A percentile compares a stretch with the other conserved stretches of the same genome.
These are phyloP conservation scores for Coptotermes formosanus DNA, from an alignment of 1,140 invertebrate genomes.

Conservation along the genomic window DNA sequence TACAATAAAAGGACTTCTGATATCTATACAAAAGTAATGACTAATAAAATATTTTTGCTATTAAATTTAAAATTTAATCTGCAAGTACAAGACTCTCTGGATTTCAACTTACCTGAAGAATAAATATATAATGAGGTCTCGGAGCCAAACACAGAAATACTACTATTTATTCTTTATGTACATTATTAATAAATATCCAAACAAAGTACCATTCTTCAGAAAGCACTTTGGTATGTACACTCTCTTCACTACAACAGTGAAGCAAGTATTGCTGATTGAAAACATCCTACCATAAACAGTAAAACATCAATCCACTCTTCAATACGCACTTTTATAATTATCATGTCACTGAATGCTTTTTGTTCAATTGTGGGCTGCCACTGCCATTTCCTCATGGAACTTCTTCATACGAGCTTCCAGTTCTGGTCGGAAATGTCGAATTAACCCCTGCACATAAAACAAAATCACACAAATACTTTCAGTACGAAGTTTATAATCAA, in stretches of 20 bases:
- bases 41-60: no score
- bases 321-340: neutral
- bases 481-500: neutral
- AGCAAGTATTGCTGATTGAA: neutral
- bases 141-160: no score
- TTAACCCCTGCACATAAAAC: slow-evolving; percentile 67
- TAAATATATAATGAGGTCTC: no score
- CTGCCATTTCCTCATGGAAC: slow-evolving; percentile 47
- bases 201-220: neutral
- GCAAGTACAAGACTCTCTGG: no score
- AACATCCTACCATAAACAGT: neutral
- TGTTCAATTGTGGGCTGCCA: slow-evolving; percentile 32
- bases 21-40: no score
- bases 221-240: neutral
- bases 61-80: no score
- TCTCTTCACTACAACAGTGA: neutral
- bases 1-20: no score
- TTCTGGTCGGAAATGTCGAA: slow-evolving; percentile 95
- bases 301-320: neutral
- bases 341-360: neutral
- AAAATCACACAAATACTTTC: neutral
- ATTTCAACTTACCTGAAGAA: no score
- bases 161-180: neutral
- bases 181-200: neutral
- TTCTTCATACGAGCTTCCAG: slow-evolving; percentile 78